These are phyloP conservation scores for Drosophila nr. medialis DNA, from an alignment of 2,888 invertebrate genomes.

Conservation along the genomic window DNA sequence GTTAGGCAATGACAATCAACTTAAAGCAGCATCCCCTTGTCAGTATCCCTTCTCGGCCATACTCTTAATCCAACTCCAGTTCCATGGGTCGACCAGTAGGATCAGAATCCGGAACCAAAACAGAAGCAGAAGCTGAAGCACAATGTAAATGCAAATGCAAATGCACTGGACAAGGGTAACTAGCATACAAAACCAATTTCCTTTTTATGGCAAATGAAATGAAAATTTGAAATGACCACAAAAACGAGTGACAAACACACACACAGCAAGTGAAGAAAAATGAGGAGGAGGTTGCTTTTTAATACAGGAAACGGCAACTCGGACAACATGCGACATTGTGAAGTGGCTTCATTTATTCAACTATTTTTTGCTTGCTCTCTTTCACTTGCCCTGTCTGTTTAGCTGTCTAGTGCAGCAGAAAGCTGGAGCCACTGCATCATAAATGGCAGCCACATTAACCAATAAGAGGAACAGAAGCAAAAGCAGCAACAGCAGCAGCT, in stretches of 20 bases:
- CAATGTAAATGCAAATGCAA: constrained; percentile 15
- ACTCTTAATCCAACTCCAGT: constrained; percentile 4
- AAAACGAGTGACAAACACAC: constrained; percentile 62
- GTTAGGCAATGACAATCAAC: constrained; percentile 57
- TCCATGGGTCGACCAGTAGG: constrained; percentile 8
- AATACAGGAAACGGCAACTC: constrained; percentile 53
- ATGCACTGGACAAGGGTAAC: constrained; percentile 48
- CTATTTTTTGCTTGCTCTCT: not conserved
- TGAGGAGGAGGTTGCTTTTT: constrained; percentile 7
- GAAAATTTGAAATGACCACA: constrained; percentile 81
- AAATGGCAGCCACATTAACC: constrained; percentile 54
- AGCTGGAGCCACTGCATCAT: constrained; percentile 36
- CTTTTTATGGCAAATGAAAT: constrained; percentile 81
- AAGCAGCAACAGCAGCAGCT: constrained; percentile 28
- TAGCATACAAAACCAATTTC: constrained; percentile 77
- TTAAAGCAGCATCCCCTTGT: constrained; percentile 27
- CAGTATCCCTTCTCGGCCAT: not conserved
- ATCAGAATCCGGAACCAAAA: constrained; percentile 5
- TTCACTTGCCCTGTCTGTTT: not conserved
- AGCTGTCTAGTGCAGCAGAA: constrained; percentile 30
- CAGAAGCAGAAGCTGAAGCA: constrained; percentile 4
- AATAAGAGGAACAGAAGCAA: constrained; percentile 5
- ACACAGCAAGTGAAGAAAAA: constrained; percentile 18
- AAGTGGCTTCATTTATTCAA: constrained; percentile 26
- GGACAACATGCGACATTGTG: constrained; percentile 63